Percentiles rank a stretch among this genome's conserved stretches.
These are phyloP conservation scores for Ornithoptera alexandrae DNA, from an alignment of 2,888 invertebrate genomes.

Conservation along the genomic window DNA sequence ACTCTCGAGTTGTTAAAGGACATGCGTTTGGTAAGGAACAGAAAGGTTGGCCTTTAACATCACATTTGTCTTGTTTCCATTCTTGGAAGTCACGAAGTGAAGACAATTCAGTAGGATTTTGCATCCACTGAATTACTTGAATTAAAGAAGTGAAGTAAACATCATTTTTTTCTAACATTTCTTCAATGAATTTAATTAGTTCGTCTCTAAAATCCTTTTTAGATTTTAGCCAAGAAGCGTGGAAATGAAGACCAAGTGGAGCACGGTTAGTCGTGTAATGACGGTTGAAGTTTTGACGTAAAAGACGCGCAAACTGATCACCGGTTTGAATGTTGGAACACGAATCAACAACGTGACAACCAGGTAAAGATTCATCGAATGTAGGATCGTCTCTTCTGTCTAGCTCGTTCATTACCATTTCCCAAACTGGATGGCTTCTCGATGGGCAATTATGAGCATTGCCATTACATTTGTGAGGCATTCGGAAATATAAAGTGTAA, in stretches of 20 bases:
- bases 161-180: conserved; percentile 92
- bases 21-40: conserved; percentile 96
- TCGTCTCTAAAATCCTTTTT: conserved; percentile 96
- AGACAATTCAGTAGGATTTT: conserved; percentile 93
- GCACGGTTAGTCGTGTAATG: conserved; percentile 96
- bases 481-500: conserved; percentile 96
- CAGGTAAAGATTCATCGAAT: conserved; percentile 94
- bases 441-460: conserved; percentile 96
- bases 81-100: conserved; percentile 94
- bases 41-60: conserved; percentile 95
- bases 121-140: conserved; percentile 97
- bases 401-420: conserved; percentile 97
- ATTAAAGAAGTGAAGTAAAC: conserved; percentile 96
- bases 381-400: conserved; percentile 96
- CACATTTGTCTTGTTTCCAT: conserved; percentile 96
- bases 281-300: conserved; percentile 96
- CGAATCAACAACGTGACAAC: conserved; percentile 96
- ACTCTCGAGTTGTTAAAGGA: conserved; percentile 91
- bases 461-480: conserved; percentile 97
- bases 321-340: conserved; percentile 95
- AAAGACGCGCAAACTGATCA: conserved; percentile 92
- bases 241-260: conserved; percentile 95
- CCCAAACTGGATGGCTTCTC: conserved; percentile 95
- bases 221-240: conserved; percentile 96
- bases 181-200: conserved; percentile 94